These are phyloP conservation scores for Melanerpes formicivorus DNA, from an alignment of 2,113 vertebrate species.

Conservation along the genomic window DNA sequence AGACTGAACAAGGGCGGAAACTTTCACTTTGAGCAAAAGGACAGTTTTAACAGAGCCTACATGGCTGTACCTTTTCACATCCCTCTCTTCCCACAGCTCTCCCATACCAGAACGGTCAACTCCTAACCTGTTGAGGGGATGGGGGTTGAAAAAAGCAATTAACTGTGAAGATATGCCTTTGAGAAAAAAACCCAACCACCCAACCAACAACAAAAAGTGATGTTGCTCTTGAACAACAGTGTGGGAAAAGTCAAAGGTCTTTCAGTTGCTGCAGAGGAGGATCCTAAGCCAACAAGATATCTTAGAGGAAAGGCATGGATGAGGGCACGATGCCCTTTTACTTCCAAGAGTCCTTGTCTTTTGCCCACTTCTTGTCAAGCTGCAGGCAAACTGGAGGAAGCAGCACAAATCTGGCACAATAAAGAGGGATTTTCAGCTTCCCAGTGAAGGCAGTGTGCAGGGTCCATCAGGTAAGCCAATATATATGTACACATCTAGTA, in stretches of 20 bases:
- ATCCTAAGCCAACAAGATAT: not conserved
- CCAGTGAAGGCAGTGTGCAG: not conserved
- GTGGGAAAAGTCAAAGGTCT: not conserved
- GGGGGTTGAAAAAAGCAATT: not conserved
- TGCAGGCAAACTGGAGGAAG: not conserved
- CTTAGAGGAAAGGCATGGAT: not conserved
- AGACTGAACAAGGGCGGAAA: not conserved
- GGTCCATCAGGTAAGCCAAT: not conserved
- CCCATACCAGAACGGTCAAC: not conserved
- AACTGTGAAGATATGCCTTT: not conserved
- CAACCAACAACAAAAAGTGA: no score
- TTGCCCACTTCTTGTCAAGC: not conserved
- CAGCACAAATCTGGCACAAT: not conserved
- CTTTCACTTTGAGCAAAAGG: slow-evolving; percentile 62
- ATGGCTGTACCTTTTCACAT: not conserved
- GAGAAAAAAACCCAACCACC: not conserved
- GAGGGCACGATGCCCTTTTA: not conserved
- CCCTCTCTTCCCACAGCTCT: not conserved
- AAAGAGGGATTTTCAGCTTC: not conserved
- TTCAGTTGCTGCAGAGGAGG: not conserved
- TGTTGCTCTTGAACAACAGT: not conserved
- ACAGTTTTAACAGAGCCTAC: not conserved
- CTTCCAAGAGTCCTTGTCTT: not conserved
- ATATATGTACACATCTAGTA: not conserved
- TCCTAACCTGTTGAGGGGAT: not conserved